Conservation (phyloP, 2,113 vertebrate genomes). For the Abramis brama region DNA sequence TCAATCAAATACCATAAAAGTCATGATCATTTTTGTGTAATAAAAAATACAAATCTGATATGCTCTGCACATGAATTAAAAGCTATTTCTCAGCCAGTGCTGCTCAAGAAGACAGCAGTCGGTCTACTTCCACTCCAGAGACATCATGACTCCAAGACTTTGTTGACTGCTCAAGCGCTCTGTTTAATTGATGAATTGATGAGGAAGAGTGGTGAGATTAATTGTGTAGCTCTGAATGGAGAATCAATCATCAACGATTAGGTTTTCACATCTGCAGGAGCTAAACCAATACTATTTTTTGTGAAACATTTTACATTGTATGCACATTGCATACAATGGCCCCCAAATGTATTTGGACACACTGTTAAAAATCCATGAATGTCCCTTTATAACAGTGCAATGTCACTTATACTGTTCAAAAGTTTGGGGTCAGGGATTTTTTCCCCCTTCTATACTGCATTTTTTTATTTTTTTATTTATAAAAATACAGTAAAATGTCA, state of each 20-base stretch:
- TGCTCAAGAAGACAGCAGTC: conserved; percentile 3
- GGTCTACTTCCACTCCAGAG: neutral
- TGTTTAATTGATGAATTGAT: conserved; percentile 58
- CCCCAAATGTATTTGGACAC: neutral
- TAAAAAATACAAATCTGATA: neutral
- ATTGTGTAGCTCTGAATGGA: conserved; percentile 57
- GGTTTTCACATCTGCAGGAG: conserved; percentile 19
- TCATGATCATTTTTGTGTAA: neutral
- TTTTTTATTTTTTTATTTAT: too few species aligned
- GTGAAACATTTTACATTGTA: neutral
- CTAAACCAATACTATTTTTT: conserved; percentile 28
- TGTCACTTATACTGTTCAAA: too few species aligned
- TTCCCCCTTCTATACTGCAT: too few species aligned
- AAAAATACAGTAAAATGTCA: too few species aligned
- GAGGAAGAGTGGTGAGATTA: conserved; percentile 57
- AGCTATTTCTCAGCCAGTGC: neutral
- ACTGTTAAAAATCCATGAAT: neutral
- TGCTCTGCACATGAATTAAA: conserved; percentile 26
- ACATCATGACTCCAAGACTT: conserved; percentile 24
- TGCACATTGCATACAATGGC: neutral
- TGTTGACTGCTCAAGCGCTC: conserved; percentile 41
- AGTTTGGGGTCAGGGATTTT: too few species aligned
- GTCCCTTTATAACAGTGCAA: neutral
- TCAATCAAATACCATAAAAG: conserved; percentile 36
- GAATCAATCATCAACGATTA: conserved; percentile 48